Evolutionary conservation across 2,113 vertebrate genomes (phyloP).

Genomic region (Edolisoma coerulescens): DNA sequence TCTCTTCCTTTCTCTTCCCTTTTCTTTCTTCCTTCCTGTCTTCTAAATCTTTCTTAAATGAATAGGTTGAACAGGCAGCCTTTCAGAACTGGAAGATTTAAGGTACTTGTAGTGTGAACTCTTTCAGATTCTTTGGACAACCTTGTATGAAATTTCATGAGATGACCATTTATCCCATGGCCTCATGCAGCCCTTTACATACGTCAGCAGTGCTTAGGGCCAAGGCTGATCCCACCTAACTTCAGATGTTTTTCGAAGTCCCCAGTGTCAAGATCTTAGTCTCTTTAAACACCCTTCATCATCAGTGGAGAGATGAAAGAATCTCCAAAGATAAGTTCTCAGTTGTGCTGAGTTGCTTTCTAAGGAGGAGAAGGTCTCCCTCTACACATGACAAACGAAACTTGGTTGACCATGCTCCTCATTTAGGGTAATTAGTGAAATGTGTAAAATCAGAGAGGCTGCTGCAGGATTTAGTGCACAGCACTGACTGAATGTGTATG

Average conservation of each 20-base stretch:
- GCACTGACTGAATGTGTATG: neutral
- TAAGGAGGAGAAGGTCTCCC: neutral
- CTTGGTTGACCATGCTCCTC: neutral
- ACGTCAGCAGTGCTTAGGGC: neutral
- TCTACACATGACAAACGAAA: neutral
- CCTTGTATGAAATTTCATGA: neutral
- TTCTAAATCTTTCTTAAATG: neutral
- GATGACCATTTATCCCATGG: neutral
- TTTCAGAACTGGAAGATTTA: neutral
- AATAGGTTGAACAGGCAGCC: neutral
- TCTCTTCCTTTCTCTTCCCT: neutral
- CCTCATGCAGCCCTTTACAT: neutral
- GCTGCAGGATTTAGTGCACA: neutral
- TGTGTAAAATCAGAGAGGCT: neutral
- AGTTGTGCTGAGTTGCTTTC: neutral
- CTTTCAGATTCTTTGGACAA: neutral
- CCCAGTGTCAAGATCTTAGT: neutral
- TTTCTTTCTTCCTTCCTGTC: neutral
- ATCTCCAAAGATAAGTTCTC: neutral
- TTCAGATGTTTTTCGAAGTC: neutral
- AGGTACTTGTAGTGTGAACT: neutral
- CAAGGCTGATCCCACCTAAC: neutral
- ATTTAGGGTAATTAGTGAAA: neutral
- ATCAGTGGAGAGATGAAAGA: neutral
- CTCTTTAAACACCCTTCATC: neutral